Base-by-base conservation (phyloP, 1,140 invertebrate genomes). In the Eufriesea mexicana region DNA sequence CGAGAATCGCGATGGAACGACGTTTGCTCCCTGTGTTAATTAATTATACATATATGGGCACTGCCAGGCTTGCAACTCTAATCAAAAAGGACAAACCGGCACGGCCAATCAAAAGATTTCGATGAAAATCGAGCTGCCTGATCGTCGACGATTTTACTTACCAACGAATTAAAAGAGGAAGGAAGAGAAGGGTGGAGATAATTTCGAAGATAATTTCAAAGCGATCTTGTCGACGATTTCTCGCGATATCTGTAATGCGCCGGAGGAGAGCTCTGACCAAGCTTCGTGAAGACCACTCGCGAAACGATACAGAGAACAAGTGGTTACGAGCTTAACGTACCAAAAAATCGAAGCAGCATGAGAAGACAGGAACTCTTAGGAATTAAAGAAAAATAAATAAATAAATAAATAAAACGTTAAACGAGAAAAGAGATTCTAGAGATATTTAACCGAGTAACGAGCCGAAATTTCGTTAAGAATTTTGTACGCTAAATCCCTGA, bases 1-100 rank as follows among this genome's bases (percentile, higher is more conserved):
- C 23, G 47, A 35, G 12, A 35, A 47, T 79, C 54, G 28, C 25
- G 59, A 54, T 35, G 4, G 81, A 73, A 66, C 67, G 73, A 73
- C 57, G 83, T 61, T 67, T 76, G 74, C 68, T 70, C 59, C 35
- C 59, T 51, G 51, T 72, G 66, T 84, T 89, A 89, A 89, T 88
- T 84, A 89, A 90, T 89, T 82, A 76, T 82, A 82, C 49, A 76
- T 86, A 90, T 87, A 91, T 84, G 80, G 90, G 87, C 90, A 91
- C 90, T 91, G 90, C 90, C 90, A 89, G 85, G 83, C 84, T 90
- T 89, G 86, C 77, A 86, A 86, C 75, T 87, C 76, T 84, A 90
- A 90, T 90, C 87, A 90, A 90, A n/a, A 85, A 73, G 55, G 59
- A 72, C 79, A 82, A 85, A 85, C 72, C 49, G 73, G 73, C 84